Base-by-base conservation (phyloP, 1,140 invertebrate species). In the Apis florea region DNA sequence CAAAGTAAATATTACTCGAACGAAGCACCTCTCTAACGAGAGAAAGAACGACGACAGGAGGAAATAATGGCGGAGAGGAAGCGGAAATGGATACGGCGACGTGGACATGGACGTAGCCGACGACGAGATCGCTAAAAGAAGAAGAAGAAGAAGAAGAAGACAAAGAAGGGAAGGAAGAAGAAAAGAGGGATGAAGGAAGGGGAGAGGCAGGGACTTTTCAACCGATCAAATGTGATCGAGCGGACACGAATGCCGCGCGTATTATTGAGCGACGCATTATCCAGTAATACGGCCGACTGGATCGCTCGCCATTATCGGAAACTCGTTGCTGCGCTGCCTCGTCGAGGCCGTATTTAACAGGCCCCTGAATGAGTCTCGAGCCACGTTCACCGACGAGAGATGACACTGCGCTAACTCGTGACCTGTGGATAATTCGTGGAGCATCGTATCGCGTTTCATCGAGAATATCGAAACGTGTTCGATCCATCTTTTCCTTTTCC, bases 281-380 rank as follows among this genome's bases (percentile, higher is more conserved):
- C 90, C 90, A 85, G 85, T 89, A 91, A 91, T 90, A 90, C 90
- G 90, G 83, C 87, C 88, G 86, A 85, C 82, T 89, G 90, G 88
- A 88, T 91, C 90, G n/a, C n/a, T n/a, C 86, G 88, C 86, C 87
- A 89, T 92, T 91, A 92, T 92, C 90, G 91, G 90, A 91, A 91
- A 91, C 89, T 90, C 89, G 90, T 92, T 90, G 87, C 88, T 86
- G 31, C 31, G 31, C 85, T 83, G 81, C 83, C 85, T 89, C 83
- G 83, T 81, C 78, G 88, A 85, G 71, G 84, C 79, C 84, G 84
- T 91, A 88, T 91, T 90, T 89, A 89, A 90, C 89, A 82, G 84
- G 78, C 83, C 84, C 83, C 68, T 66, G 89, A 89, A 87, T 71
- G 74, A 80, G 67, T 83, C 76, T 49, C 82, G 70, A 63, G 73